These are phyloP conservation scores for Oryzias woworae DNA, from an alignment of 2,113 vertebrate species.

Conservation along the genomic window DNA sequence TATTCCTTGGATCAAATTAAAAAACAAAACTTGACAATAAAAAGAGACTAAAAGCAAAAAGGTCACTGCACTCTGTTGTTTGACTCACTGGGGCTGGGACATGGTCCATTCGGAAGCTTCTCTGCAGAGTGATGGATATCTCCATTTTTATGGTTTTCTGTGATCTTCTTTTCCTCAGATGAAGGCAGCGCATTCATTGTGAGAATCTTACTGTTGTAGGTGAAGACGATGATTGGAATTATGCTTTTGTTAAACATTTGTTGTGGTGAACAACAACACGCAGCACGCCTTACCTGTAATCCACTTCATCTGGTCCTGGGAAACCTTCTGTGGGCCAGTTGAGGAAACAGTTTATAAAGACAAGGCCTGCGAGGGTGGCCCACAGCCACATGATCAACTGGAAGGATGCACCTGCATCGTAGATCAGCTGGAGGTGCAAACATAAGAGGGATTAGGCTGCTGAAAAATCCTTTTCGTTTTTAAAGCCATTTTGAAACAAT, in stretches of 20 bases:
- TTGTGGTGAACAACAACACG: neutral
- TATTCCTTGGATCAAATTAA: neutral
- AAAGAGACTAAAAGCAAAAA: neutral
- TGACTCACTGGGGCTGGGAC: constrained; percentile 68
- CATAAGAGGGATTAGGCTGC: neutral
- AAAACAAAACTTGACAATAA: neutral
- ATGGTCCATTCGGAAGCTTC: constrained; percentile 52
- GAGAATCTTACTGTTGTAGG: constrained; percentile 73
- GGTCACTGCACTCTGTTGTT: neutral
- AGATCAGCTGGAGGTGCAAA: constrained; percentile 78
- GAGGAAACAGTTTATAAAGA: constrained; percentile 86
- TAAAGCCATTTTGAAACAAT: neutral
- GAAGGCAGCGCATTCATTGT: constrained; percentile 54
- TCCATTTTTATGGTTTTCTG: constrained; percentile 71
- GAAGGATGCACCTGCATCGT: constrained; percentile 81
- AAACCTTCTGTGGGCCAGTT: constrained; percentile 89
- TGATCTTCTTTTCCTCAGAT: constrained; percentile 73
- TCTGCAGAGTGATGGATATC: constrained; percentile 56
- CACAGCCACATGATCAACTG: constrained; percentile 85
- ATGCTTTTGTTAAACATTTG: neutral
- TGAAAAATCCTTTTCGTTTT: neutral
- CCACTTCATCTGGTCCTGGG: constrained; percentile 83
- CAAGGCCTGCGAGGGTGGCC: constrained; percentile 81
- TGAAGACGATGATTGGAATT: neutral
- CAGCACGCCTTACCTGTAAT: constrained; percentile 76